Evolutionary conservation across 2,888 invertebrate species (phyloP).

Genomic region (Cacoxenus indagator): DNA sequence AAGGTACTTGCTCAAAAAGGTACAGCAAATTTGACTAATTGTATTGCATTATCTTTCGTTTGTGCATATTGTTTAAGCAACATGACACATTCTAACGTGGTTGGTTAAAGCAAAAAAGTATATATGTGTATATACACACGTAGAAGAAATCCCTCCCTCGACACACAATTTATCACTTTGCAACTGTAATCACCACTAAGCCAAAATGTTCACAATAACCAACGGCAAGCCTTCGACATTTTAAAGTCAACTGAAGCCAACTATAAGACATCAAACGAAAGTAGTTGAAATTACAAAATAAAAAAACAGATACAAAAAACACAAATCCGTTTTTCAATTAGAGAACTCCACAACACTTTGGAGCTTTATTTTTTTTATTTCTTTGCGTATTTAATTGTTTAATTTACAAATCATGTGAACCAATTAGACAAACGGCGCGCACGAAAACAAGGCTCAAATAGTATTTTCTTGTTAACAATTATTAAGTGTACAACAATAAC

Average conservation of each 20-base stretch:
- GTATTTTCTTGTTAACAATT: constrained; percentile 69
- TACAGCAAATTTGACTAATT: too few relatives aligned
- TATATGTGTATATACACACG: not conserved
- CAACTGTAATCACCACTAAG: constrained; percentile 3
- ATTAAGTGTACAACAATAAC: constrained; percentile 41
- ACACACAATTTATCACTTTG: not conserved
- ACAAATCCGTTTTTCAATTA: constrained; percentile 52
- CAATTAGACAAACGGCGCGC: constrained; percentile 50
- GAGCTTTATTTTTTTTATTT: constrained; percentile 35
- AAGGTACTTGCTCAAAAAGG: too few relatives aligned
- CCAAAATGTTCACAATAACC: constrained; percentile 1
- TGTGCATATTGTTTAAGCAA: too few relatives aligned
- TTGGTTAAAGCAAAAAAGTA: not conserved
- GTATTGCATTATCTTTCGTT: too few relatives aligned
- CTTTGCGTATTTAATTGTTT: constrained; percentile 57
- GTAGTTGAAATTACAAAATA: not conserved
- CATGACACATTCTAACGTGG: too few relatives aligned
- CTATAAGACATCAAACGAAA: not conserved
- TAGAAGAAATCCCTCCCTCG: not conserved
- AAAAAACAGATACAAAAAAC: constrained; percentile 11
- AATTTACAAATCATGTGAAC: constrained; percentile 68
- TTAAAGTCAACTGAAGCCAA: too few relatives aligned
- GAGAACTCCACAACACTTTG: constrained; percentile 38
- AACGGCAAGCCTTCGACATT: too few relatives aligned
- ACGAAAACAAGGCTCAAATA: constrained; percentile 59